phyloP scores from a whole-genome alignment of 2,113 vertebrate genomes.

The Gymnocephalus cernua region DNA sequence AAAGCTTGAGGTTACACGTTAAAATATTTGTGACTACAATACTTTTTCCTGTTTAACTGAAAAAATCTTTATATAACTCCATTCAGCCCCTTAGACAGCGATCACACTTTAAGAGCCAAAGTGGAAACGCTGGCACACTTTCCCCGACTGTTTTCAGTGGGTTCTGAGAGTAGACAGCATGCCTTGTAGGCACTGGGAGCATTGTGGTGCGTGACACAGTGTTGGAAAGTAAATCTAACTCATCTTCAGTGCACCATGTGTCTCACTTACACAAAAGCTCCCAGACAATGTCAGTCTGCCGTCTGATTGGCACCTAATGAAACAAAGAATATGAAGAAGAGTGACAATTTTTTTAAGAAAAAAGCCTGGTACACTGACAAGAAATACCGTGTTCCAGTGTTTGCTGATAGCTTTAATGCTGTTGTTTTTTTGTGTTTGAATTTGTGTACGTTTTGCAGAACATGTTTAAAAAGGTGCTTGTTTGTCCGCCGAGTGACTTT shows the following conservation, averaged over 20 bases:
- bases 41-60: constrained; percentile 47
- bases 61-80: constrained; percentile 54
- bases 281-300: constrained; percentile 31
- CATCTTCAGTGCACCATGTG: constrained; percentile 43
- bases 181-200: constrained; percentile 54
- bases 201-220: constrained; percentile 60
- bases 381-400: constrained; percentile 58
- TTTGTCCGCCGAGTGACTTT: constrained; percentile 54
- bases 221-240: constrained; percentile 58
- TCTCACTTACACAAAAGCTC: constrained; percentile 49
- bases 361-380: constrained; percentile 39
- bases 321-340: constrained; percentile 29
- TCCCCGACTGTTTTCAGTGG: constrained; percentile 46
- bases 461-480: constrained; percentile 59
- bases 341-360: constrained; percentile 34
- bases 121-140: constrained; percentile 42
- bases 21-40: constrained; percentile 71
- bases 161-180: constrained; percentile 58
- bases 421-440: constrained; percentile 37
- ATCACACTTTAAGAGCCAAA: constrained; percentile 52
- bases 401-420: constrained; percentile 57
- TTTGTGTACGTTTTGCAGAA: constrained; percentile 29
- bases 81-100: constrained; percentile 47
- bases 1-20: constrained; percentile 71
- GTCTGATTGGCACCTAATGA: constrained; percentile 46